These are phyloP conservation scores for Thaumatotibia leucotreta DNA, from an alignment of 1,140 invertebrate genomes.

Conservation along the genomic window DNA sequence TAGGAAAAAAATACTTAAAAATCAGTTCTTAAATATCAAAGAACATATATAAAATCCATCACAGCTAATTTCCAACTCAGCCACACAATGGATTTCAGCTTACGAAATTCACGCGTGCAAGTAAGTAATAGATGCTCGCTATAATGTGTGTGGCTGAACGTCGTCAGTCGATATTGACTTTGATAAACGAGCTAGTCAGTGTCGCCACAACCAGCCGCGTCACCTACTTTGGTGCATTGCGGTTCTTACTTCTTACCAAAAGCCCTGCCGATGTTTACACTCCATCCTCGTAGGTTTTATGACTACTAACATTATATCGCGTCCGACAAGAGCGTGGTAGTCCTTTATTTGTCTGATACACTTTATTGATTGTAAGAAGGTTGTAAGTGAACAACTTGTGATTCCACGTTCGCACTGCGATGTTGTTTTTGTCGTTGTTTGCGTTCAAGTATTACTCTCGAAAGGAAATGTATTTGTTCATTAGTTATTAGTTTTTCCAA, in stretches of 20 bases:
- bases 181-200: conserved; percentile 68
- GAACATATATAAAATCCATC: background rate
- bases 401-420: background rate
- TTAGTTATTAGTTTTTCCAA: background rate
- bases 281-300: conserved; percentile 62
- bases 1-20: too few species aligned
- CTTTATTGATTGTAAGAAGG: conserved; percentile 52
- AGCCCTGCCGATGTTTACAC: conserved; percentile 63
- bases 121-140: conserved; percentile 54
- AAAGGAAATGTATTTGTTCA: background rate
- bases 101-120: conserved; percentile 39
- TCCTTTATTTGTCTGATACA: conserved; percentile 62
- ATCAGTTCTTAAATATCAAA: background rate
- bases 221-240: conserved; percentile 72
- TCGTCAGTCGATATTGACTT: conserved; percentile 70
- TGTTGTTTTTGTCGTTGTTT: conserved; percentile 14
- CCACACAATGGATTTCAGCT: conserved; percentile 16
- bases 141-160: conserved; percentile 44
- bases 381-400: conserved; percentile 27
- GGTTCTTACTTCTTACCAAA: conserved; percentile 47
- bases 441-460: background rate
- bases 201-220: conserved; percentile 65
- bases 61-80: background rate
- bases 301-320: conserved; percentile 56
- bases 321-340: conserved; percentile 48